phyloP scores from a whole-genome alignment of 2,888 invertebrate species.

The Orchestes rusci region DNA sequence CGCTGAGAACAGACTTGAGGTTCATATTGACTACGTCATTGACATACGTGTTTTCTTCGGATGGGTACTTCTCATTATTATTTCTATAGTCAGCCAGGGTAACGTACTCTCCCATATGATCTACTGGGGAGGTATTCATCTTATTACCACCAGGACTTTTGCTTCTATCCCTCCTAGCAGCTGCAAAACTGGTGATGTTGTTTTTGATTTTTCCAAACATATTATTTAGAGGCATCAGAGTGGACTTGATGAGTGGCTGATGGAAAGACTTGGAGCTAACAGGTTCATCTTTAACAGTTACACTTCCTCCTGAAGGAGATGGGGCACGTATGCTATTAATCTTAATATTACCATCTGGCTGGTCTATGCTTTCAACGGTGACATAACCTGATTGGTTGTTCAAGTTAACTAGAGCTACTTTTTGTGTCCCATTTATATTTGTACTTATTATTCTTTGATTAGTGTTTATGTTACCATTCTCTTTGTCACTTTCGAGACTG shows the following conservation, averaged over 20 bases:
- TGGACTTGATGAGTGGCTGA: slow-evolving; percentile 43
- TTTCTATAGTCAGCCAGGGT: slow-evolving; percentile 78
- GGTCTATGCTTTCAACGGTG: slow-evolving; percentile 37
- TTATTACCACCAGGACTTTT: slow-evolving; percentile 46
- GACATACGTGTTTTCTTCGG: slow-evolving; percentile 46
- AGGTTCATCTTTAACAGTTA: slow-evolving; percentile 30
- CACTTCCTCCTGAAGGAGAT: slow-evolving; percentile 41
- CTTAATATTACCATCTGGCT: slow-evolving; percentile 21
- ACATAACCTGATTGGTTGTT: slow-evolving; percentile 42
- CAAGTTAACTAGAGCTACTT: slow-evolving; percentile 38
- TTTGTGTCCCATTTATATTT: slow-evolving; percentile 28
- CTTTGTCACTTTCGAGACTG: slow-evolving; percentile 22
- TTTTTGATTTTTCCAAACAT: slow-evolving; percentile 63
- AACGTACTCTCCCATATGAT: slow-evolving; percentile 70
- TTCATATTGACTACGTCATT: slow-evolving; percentile 62
- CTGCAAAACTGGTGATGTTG: slow-evolving; percentile 37
- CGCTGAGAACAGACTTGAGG: slow-evolving; percentile 53
- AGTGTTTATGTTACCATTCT: slow-evolving; percentile 26
- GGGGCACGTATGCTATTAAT: slow-evolving; percentile 32
- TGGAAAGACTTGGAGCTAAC: slow-evolving; percentile 21
- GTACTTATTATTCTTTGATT: slow-evolving; percentile 28
- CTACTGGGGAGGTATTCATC: slow-evolving; percentile 34
- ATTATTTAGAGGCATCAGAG: slow-evolving; percentile 59
- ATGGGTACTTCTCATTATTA: slow-evolving; percentile 57
- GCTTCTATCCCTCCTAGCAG: slow-evolving; percentile 40